Conservation (phyloP, 2,888 invertebrate genomes). For the Melanophora roralis region DNA sequence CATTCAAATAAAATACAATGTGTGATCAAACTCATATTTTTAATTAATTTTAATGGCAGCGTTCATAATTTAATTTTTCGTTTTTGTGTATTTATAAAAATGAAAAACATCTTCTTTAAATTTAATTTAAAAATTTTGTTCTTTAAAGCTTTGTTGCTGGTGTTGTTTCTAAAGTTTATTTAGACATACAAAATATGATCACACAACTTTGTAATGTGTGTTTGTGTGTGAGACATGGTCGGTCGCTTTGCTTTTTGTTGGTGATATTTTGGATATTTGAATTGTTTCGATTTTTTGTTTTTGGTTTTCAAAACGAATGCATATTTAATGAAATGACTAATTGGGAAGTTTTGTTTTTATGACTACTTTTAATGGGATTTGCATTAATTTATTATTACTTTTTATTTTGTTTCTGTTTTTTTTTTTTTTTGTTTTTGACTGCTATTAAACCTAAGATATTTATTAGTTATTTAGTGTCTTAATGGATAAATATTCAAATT, state of each 20-base stretch:
- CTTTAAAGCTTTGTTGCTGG: neutral
- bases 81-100: slow-evolving; percentile 4
- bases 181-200: neutral
- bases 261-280: neutral
- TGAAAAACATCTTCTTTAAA: slow-evolving; percentile 30
- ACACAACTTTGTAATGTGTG: slow-evolving; percentile 3
- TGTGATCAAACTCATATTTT: slow-evolving; percentile 55
- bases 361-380: slow-evolving; percentile 59
- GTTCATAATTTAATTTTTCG: slow-evolving; percentile 37
- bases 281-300: neutral
- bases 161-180: neutral
- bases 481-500: slow-evolving; percentile 51
- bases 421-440: no score
- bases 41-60: slow-evolving; percentile 58
- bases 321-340: slow-evolving; percentile 61
- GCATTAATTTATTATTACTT: slow-evolving; percentile 53
- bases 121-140: slow-evolving; percentile 8
- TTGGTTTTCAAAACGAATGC: slow-evolving; percentile 29
- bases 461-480: slow-evolving; percentile 59
- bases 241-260: slow-evolving; percentile 26
- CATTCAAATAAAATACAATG: slow-evolving; percentile 52
- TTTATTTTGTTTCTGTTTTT: slow-evolving; percentile 23
- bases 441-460: slow-evolving; percentile 59
- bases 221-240: slow-evolving; percentile 1
- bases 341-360: slow-evolving; percentile 61